Evolutionary conservation across 2,797 vertebrate genomes (phyloP).

Genomic region (Gambusia yucatana): DNA sequence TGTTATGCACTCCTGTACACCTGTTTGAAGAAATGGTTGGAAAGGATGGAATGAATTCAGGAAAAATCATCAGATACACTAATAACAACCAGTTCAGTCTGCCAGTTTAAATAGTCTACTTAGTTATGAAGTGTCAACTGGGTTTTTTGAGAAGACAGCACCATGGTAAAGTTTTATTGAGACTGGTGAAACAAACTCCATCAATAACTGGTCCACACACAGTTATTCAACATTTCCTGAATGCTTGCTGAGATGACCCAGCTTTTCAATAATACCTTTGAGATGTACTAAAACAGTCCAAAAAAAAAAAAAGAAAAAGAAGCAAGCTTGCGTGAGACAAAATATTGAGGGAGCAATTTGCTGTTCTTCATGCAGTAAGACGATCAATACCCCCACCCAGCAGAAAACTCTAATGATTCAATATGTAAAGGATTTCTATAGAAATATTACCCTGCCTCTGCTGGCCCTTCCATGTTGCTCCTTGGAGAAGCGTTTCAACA

Average conservation of each 20-base stretch:
- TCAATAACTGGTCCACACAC: neutral
- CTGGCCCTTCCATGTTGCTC: neutral
- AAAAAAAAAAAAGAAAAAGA: neutral
- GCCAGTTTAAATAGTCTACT: neutral
- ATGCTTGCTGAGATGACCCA: neutral
- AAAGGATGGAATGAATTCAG: too few relatives aligned
- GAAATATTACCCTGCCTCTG: neutral
- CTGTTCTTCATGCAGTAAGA: neutral
- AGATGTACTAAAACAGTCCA: neutral
- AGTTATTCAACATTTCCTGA: neutral
- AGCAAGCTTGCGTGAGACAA: neutral
- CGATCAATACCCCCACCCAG: neutral
- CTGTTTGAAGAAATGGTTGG: too few relatives aligned
- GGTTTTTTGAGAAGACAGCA: neutral
- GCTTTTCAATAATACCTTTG: neutral
- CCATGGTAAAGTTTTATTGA: neutral
- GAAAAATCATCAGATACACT: neutral
- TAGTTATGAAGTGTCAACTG: too few relatives aligned
- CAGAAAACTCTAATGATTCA: neutral
- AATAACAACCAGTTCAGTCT: neutral
- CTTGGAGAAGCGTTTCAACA: neutral
- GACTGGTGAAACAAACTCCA: neutral
- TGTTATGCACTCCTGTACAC: too few relatives aligned
- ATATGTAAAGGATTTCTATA: neutral
- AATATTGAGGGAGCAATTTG: neutral